phyloP scores from a whole-genome alignment of 2,113 vertebrate species.

The Haemorhous mexicanus region DNA sequence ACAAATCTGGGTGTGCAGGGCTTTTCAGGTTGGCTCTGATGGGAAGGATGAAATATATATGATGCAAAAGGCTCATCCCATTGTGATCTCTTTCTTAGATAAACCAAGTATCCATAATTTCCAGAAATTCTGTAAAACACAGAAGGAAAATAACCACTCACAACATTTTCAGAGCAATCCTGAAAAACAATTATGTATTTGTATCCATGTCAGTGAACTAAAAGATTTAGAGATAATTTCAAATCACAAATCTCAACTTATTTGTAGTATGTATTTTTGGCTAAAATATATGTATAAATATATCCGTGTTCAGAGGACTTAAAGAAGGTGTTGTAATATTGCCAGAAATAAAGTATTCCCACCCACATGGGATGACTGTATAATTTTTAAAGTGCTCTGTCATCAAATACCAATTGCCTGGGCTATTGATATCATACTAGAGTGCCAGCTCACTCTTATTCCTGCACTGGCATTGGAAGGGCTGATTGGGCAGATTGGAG shows the following conservation, averaged over 20 bases:
- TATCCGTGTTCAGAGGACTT: not conserved
- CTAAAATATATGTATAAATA: not conserved
- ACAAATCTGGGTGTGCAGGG: not conserved
- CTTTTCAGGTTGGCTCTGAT: not conserved
- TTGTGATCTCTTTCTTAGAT: not conserved
- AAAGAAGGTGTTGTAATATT: not conserved
- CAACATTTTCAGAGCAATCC: not conserved
- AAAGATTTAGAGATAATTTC: not conserved
- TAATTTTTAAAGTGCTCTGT: not conserved
- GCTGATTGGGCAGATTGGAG: not conserved
- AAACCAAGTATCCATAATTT: not conserved
- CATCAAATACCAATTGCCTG: not conserved
- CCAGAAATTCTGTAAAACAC: not conserved
- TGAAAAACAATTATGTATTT: not conserved
- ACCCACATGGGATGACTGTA: not conserved
- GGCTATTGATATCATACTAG: not conserved
- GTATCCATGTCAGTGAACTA: not conserved
- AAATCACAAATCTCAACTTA: not conserved
- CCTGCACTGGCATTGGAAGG: not conserved
- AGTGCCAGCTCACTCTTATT: not conserved
- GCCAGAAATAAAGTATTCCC: not conserved
- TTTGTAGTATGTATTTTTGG: not conserved
- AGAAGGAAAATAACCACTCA: not conserved
- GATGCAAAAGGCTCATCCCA: not conserved
- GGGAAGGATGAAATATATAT: not conserved